phyloP scores from a whole-genome alignment of 2,113 vertebrate species.

The Amblyornis subalaris region DNA sequence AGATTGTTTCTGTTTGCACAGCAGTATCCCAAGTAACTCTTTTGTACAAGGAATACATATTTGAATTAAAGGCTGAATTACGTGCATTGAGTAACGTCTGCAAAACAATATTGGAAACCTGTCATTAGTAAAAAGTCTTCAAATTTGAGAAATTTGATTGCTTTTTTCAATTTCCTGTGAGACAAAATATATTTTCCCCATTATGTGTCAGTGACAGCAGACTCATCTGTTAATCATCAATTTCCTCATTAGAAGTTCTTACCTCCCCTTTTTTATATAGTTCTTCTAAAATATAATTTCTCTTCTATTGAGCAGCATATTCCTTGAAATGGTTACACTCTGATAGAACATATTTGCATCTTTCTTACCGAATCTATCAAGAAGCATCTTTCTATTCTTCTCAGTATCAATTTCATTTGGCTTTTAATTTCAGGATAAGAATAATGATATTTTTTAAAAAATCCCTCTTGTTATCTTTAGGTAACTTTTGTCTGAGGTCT shows the following conservation, averaged over 20 bases:
- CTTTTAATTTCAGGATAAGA: neutral
- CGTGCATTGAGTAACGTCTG: neutral
- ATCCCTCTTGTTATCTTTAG: neutral
- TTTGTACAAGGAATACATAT: neutral
- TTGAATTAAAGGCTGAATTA: conserved; percentile 10
- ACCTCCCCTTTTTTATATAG: neutral
- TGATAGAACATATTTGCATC: neutral
- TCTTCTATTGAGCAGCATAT: neutral
- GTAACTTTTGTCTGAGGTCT: neutral
- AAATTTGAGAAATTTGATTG: conserved; percentile 30
- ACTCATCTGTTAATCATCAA: conserved; percentile 6
- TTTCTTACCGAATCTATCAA: neutral
- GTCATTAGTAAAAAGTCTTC: conserved; percentile 8
- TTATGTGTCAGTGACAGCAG: conserved; percentile 25
- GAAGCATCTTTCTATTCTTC: neutral
- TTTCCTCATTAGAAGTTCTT: conserved; percentile 34
- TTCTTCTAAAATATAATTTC: conserved; percentile 18
- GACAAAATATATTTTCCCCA: neutral
- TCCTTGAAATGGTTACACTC: conserved; percentile 3
- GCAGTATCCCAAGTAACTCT: neutral
- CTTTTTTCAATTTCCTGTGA: conserved; percentile 48
- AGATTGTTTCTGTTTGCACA: neutral
- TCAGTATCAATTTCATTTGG: neutral
- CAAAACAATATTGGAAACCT: conserved; percentile 22
- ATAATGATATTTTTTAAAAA: neutral